Conservation (phyloP, 2,888 invertebrate species). For the Polydrusus pterygomalis region DNA sequence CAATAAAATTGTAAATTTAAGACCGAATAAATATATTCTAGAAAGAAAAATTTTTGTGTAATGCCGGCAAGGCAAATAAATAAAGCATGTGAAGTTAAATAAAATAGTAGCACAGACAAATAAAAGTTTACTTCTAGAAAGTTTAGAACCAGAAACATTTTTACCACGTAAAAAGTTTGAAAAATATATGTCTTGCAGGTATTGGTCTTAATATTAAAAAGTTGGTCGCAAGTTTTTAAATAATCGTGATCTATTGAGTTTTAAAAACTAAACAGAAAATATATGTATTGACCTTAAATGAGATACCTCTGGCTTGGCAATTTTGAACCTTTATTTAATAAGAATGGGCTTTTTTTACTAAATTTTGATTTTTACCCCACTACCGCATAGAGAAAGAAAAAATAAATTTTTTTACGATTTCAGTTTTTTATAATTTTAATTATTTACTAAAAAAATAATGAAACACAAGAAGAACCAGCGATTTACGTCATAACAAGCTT, state of each 20-base stretch:
- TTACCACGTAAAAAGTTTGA: not conserved
- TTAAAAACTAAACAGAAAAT: too few relatives aligned
- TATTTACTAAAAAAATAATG: too few relatives aligned
- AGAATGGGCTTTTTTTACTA: too few relatives aligned
- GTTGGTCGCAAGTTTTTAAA: not conserved
- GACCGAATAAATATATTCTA: not conserved
- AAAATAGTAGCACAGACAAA: slow-evolving; percentile 3
- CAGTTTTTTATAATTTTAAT: too few relatives aligned
- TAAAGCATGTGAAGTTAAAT: not conserved
- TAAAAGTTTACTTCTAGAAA: not conserved
- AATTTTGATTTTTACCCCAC: too few relatives aligned
- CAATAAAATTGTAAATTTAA: not conserved
- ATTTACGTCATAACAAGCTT: too few relatives aligned
- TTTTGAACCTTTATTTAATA: too few relatives aligned
- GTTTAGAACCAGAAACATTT: not conserved
- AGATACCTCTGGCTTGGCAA: too few relatives aligned
- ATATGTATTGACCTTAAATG: too few relatives aligned
- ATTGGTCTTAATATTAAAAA: not conserved
- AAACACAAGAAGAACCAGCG: too few relatives aligned
- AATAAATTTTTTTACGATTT: too few relatives aligned
- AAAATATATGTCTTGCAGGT: not conserved
- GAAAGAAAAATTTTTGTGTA: not conserved
- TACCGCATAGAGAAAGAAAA: too few relatives aligned
- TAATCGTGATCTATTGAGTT: not conserved
- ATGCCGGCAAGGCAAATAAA: not conserved